Conservation (phyloP, 2,797 vertebrate genomes). For the Sebastiscus albofasciatus region DNA sequence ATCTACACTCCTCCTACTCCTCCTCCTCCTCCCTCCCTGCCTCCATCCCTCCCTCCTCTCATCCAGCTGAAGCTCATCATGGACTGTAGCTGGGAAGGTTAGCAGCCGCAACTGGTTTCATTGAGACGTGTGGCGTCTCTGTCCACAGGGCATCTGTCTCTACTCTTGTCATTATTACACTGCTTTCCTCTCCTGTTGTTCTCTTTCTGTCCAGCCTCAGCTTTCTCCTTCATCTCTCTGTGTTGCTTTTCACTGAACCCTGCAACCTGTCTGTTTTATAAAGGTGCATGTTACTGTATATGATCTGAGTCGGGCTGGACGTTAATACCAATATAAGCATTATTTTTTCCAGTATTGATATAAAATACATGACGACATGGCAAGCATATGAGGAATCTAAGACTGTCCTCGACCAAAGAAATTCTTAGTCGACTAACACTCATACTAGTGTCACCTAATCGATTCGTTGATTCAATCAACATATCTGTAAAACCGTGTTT, state of each 20-base stretch:
- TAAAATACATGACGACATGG: background rate
- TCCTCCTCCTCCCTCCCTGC: background rate
- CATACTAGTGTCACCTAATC: no score
- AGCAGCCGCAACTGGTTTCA: constrained; percentile 18
- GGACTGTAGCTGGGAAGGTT: constrained; percentile 35
- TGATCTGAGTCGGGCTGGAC: background rate
- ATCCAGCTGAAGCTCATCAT: constrained; percentile 51
- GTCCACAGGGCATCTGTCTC: background rate
- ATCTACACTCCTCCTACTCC: background rate
- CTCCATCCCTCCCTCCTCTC: background rate
- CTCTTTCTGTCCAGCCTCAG: background rate
- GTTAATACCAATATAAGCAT: background rate
- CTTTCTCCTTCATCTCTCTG: background rate
- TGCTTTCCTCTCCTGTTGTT: background rate
- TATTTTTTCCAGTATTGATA: background rate
- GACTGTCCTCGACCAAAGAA: no score
- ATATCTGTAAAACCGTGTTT: no score
- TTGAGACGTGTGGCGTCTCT: background rate
- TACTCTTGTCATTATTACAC: background rate
- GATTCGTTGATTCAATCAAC: no score
- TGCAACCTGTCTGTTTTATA: background rate
- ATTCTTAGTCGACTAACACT: no score
- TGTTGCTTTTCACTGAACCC: background rate
- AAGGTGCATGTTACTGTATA: background rate
- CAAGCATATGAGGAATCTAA: background rate